Evolutionary conservation across 2,888 invertebrate species (phyloP), one percentile per base, ranked within the genome.

Genomic region (Phyto melanocephala): DNA sequence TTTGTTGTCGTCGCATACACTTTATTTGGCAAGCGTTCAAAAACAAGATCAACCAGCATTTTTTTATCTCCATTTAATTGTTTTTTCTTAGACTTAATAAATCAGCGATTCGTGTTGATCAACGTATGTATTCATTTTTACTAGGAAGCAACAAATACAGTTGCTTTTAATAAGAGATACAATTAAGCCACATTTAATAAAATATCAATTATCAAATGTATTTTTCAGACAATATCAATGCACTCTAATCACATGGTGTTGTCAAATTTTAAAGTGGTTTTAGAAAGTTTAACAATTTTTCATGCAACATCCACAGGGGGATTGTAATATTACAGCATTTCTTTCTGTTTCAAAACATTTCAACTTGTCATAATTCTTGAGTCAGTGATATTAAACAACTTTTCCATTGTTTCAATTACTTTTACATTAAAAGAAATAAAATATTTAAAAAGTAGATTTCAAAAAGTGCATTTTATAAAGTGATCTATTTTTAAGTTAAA

Each of bases 291-390:
- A 28, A n/a, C 6, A 24, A 0, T 22, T 37, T 11, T 37, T 45
- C 13, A 22, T 37, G 7, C 42, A 54, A 50, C 22, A 62, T 54
- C 28, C 15, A 17, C 11, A 24, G 17, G 52, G 6, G 28, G 33
- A 22, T 40, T 20, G 60, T 42, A 24, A 24, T 45, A 42, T 45
- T 45, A 13, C 40, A 62, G 40, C n/a, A 60, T 60, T 42, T 70
- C 70, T 58, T 58, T 37, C 17, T 17, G 40, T 15, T 11, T 15
- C 5, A 11, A 28, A 42, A 20, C 63, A 45, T 65, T 75, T 60
- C 24, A 52, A 52, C 20, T 68, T 80, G 80, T 74, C 74, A 80
- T 68, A 80, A 68, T 68, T 74, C 62, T 54, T 35, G 24, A 37
- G 5, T 37, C 35, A 56, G 54, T 47, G 47, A 70, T 70, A 62